Evolutionary conservation across 2,888 invertebrate species (phyloP), one percentile per base, ranked within the genome.

Genomic region (Myopa testacea): DNA sequence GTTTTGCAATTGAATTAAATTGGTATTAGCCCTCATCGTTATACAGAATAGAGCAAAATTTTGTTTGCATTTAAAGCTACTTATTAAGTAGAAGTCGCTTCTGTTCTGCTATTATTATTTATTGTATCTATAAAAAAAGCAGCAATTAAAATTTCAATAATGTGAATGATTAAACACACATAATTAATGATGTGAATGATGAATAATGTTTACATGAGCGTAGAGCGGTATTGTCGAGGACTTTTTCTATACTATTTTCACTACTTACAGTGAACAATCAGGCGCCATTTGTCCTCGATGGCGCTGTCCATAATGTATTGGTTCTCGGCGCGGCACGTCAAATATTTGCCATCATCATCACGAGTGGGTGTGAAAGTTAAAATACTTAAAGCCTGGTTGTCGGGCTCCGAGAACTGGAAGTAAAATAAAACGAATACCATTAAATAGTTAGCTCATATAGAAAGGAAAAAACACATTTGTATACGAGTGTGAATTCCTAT

Each of bases 241-340:
- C 55, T 5, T 14, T n/a, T 55, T 68, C 26, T 7, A 19, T 85
- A 94, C 95, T 5, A 4, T 5, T n/a, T 55, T 72, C 26, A 38
- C n/a, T 85, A 94, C 95, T 96, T 92, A 95, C 96, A 96, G 89
- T 95, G 95, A 86, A 96, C 96, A 89, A 95, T 94, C 87, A 96
- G 92, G 85, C 93, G 91, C 95, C 95, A 95, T 91, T 94, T 95
- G 91, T 95, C 95, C 91, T 96, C 96, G 79, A 95, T 92, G 81
- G 93, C 93, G 82, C 95, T 95, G 90, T 94, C 94, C 78, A 93
- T 92, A 87, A 96, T 95, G 90, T 92, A 93, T 87, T 95, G 95
- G 92, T 96, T 96, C 90, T 96, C 96, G 73, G 95, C 95, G 84
- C 95, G 92, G 89, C 96, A 96, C 82, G 95, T 95, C 90, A 96